Base-by-base conservation (phyloP, 2,113 vertebrate genomes). In the Rattus rattus region DNA sequence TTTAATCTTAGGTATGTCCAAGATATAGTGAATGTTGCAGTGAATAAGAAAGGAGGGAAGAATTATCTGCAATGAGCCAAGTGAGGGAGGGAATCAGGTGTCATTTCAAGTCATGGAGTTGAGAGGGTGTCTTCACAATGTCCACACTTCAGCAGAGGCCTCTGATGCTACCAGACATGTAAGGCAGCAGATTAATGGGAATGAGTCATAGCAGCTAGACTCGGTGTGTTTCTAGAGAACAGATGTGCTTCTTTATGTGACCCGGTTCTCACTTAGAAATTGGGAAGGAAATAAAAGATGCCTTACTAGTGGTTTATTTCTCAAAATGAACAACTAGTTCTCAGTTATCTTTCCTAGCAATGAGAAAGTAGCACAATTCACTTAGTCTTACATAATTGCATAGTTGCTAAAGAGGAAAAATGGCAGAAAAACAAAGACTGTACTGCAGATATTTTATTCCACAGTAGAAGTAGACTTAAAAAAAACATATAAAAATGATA, bases 11-110 rank as follows among this genome's bases (percentile, higher is more conserved):
- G 8, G 4, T 7, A 14, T 28, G 36, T 56, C 69, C 17, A 5
- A 4, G 24, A 22, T 1, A 13, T 1, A 11, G n/a, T 13, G 8
- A 33, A 47, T 61, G 28, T 20, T 59, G 7, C 30, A 30, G 49
- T 56, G 17, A 30, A 36, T 24, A 56, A 56, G 47, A 54, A 65
- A 33, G 75, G n/a, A 22, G 7, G 47, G 56, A 22, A 11, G 2
- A 24, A 30, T 7, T 19, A 10, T 20, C 63, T 22, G 11, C 12
- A 43, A 36, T 20, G 5, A 14, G 19, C 36, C 1, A 0, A 30
- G 26, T 4, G 24, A 70, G 24, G 81, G 10, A 63, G 24, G 61
- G 7, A 4, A 22, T n/a, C 80, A 9, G 0, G 36, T 63, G 1
- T 63, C 9, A 33, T 90, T 75, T 89, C 65, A 80, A 63, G n/a